Evolutionary conservation across 2,888 invertebrate species (phyloP), one percentile per base, ranked within the genome.

Genomic region (Limnephilus lunatus): DNA sequence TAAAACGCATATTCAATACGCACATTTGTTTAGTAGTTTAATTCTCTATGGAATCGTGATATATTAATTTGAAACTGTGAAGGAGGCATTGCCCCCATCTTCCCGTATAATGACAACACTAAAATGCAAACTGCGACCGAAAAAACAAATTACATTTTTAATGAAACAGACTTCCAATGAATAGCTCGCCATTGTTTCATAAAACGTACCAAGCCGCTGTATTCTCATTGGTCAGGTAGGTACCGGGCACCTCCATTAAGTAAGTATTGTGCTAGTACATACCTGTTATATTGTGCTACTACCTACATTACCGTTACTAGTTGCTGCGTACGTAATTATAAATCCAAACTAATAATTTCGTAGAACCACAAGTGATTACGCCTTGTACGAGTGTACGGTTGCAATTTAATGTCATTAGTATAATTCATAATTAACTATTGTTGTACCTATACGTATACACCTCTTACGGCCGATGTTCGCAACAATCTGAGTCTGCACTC

Each of bases 71-170:
- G 68, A 25, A 68, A 25, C 25, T 68, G 25, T 25, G n/a, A 68
- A 68, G n/a, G 25, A 68, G n/a, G n/a, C 68, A 68, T 39, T 80
- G 35, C 88, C 88, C 25, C 88, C 68, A 30, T 12, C 35, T 89
- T 25, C 88, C n/a, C 88, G n/a, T 15, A 48, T 88, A 91, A 91
- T 88, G 91, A 91, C 91, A 87, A 82, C 31, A 91, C 81, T 86
- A 91, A 91, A 85, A 85, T 91, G 87, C 85, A 86, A 31, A 32
- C 68, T 68, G 88, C 80, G 88, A 81, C 80, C 81, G 81, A 89
- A 80, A 44, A 86, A 89, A 87, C 87, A 87, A 89, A 89, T 89
- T 89, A 80, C 31, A 89, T n/a, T 89, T 81, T 89, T 89, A 89
- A 80, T 89, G 80, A 88, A 88, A 35, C 86, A 35, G 88, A 9